Base-by-base conservation (phyloP, 2,888 invertebrate species). In the Protophormia terraenovae region DNA sequence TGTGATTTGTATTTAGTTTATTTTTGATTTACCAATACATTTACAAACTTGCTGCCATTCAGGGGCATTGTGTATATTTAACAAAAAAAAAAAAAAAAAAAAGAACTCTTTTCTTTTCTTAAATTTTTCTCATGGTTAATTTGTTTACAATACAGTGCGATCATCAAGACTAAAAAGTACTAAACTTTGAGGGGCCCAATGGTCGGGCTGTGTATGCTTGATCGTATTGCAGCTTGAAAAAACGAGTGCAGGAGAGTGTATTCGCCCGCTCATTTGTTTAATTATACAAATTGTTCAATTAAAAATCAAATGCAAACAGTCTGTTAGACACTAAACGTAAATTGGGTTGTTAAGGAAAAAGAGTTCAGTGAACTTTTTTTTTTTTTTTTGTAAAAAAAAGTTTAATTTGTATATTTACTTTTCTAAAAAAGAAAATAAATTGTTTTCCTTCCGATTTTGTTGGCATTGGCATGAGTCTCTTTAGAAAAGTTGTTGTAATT, bases 311-410 rank as follows among this genome's bases (percentile, higher is more conserved):
- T 32, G 32, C 19, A 76, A 1, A 32, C 19, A 27, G 19, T 60
- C 2, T 22, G n/a, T n/a, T n/a, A n/a, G n/a, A n/a, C n/a, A n/a
- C n/a, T 29, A 19, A 69, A 69, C 27, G 14, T n/a, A 71, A 82
- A 64, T 77, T 72, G 45, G 76, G 19, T 71, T 75, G 67, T 83
- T 71, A 47, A 38, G 47, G 58, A 71, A 76, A 67, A 77, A 72
- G 72, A 67, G 85, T 85, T 85, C 85, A 82, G 14, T 82, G 85
- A 85, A 82, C 85, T 69, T 41, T 69, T 12, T 47, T 35, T 47
- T 66, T 67, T 32, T 60, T 32, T 47, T 38, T 67, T 47, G 10
- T 64, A 1, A 10, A 1, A 45, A 45, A 45, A 45, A 27, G 29
- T 27, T 50, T 50, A 5, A 27, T 71, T 53, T 71, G 24, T 53